Conservation (phyloP, 2,888 invertebrate species). For the Leptogaster cylindrica region DNA sequence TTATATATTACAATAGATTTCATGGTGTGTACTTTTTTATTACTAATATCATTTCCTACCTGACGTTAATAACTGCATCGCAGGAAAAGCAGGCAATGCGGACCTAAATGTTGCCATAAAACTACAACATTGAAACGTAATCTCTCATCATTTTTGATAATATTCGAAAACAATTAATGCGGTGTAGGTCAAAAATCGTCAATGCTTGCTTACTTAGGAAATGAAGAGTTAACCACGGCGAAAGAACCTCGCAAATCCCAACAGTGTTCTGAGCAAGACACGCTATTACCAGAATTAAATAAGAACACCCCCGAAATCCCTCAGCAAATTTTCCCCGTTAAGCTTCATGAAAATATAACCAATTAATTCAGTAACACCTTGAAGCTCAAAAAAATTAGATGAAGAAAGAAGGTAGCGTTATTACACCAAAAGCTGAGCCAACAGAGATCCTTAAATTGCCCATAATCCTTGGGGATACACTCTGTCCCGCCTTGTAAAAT, state of each 20-base stretch:
- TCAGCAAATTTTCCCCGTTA: conserved; percentile 27
- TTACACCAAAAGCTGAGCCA: conserved; percentile 14
- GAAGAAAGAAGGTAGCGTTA: conserved; percentile 1
- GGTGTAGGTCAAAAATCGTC: too few relatives aligned
- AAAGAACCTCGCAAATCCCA: conserved; percentile 35
- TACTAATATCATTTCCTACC: too few relatives aligned
- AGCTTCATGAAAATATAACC: conserved; percentile 35
- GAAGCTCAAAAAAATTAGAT: not conserved
- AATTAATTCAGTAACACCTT: conserved; percentile 30
- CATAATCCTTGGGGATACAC: conserved; percentile 32
- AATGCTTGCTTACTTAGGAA: conserved; percentile 21
- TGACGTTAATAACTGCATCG: too few relatives aligned
- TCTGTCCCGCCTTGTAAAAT: conserved; percentile 26
- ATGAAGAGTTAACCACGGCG: conserved; percentile 29
- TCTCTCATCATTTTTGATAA: too few relatives aligned
- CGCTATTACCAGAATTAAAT: conserved; percentile 33
- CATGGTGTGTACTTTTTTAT: too few relatives aligned
- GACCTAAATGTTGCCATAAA: too few relatives aligned
- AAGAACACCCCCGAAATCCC: conserved; percentile 29
- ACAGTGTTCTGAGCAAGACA: conserved; percentile 14
- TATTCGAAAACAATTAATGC: too few relatives aligned
- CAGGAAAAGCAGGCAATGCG: too few relatives aligned
- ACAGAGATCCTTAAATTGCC: conserved; percentile 28
- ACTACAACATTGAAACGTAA: too few relatives aligned
- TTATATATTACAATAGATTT: too few relatives aligned